Base-by-base conservation (phyloP, 2,113 vertebrate genomes). In the Dipodomys spectabilis region DNA sequence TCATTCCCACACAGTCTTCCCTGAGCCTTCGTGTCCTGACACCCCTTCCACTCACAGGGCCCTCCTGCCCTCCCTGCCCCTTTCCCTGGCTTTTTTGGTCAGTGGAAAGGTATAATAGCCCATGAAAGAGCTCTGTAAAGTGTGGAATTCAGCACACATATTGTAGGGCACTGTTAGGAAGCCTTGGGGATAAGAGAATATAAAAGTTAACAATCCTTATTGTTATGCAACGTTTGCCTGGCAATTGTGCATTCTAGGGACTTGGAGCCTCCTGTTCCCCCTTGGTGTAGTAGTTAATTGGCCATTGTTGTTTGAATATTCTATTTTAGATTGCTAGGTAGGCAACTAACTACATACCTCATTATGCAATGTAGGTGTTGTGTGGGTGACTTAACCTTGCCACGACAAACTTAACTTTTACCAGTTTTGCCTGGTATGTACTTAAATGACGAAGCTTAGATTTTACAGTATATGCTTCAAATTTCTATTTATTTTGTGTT, bases 301-400 rank as follows among this genome's bases (percentile, higher is more conserved):
- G 91, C 91, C 32, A 15, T 3, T 53, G 75, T 86, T 86, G 20
- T 49, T 80, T 15, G 30, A 90, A 53, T 35, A 13, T 35, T 92
- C 93, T 92, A 82, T 95, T 90, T 95, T 80, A 71, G 93, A 44
- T 73, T 57, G 57, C 82, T 49, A 71, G 88, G 86, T 85, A 86
- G 92, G 94, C 91, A 73, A 80, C 96, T 89, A 32, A 80, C 77
- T 27, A 5, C 93, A 69, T 65, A 82, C 71, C 93, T 94, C 39
- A 30, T 84, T 95, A 83, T 35, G 13, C 73, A 2, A 16, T 25
- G 96, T 95, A 88, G 95, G 92, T 35, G 96, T 44, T 1, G 27
- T 25, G 95, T 93, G 91, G 96, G 95, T 22, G n/a, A 7, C n/a
- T 60, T 80, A 32, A 92, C 96, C 92, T 95, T 67, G 78, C 60